phyloP scores from a whole-genome alignment of 2,797 vertebrate genomes.

The Galagoides demidoff region DNA sequence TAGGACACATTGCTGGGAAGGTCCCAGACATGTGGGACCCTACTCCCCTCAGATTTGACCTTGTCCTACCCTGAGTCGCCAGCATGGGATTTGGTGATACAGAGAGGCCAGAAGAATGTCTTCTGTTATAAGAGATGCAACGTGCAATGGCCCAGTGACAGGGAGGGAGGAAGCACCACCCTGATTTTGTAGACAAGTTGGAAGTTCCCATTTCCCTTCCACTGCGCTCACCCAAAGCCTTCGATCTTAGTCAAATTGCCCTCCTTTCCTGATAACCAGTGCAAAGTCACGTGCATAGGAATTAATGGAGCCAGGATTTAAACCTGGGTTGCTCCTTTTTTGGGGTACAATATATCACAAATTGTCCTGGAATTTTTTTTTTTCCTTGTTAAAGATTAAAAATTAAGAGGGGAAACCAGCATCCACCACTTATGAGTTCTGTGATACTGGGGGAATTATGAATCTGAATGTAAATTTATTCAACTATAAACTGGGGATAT shows the following conservation, averaged over 20 bases:
- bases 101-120: neutral
- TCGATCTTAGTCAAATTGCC: neutral
- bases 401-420: neutral
- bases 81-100: neutral
- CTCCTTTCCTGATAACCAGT: neutral
- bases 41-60: neutral
- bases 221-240: neutral
- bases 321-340: neutral
- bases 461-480: neutral
- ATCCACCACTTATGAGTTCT: neutral
- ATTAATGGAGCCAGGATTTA: too few species aligned
- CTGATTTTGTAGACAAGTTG: neutral
- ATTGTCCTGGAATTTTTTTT: neutral
- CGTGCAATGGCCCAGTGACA: neutral
- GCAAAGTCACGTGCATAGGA: too few species aligned
- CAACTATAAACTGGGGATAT: neutral
- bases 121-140: neutral
- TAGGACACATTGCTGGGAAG: neutral
- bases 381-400: neutral
- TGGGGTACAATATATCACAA: neutral
- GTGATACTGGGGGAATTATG: neutral
- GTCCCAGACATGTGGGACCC: too few species aligned
- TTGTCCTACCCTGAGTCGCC: neutral
- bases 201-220: accelerated
- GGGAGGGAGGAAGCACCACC: neutral